Evolutionary conservation across 2,797 vertebrate genomes (phyloP).

Genomic region (Hafferia zeledoni): DNA sequence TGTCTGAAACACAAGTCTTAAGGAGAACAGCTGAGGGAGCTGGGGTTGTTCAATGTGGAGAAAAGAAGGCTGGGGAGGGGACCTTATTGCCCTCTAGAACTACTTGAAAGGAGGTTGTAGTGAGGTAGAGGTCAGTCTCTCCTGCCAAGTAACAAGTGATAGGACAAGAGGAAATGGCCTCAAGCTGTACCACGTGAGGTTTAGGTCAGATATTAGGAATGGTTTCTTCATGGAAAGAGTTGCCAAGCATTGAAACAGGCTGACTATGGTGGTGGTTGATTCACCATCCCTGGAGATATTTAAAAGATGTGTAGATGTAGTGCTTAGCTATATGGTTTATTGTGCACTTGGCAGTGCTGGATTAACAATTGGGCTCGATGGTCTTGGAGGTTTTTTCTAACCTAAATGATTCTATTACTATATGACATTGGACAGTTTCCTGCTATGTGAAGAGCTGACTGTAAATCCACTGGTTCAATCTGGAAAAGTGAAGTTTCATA

Average conservation of each 20-base stretch:
- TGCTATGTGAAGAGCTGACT: not conserved
- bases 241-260: not conserved
- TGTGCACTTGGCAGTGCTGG: not conserved
- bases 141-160: fast-evolving
- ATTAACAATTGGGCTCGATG: not conserved
- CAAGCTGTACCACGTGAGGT: not conserved
- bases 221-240: not conserved
- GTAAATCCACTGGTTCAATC: not conserved
- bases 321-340: not conserved
- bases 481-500: not conserved
- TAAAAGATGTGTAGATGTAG: not conserved
- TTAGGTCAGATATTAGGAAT: not conserved
- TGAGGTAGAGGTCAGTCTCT: fast-evolving
- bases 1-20: not conserved
- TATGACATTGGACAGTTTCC: not conserved
- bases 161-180: not conserved
- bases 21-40: not conserved
- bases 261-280: fast-evolving
- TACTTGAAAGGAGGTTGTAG: not conserved
- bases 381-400: not conserved
- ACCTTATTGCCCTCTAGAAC: fast-evolving
- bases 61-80: not conserved
- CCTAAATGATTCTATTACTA: not conserved
- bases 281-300: not conserved
- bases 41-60: not conserved